Percentiles rank a stretch among this genome's conserved stretches.
Conservation (phyloP, 2,888 invertebrate genomes). For the Iphiclides podalirius region DNA sequence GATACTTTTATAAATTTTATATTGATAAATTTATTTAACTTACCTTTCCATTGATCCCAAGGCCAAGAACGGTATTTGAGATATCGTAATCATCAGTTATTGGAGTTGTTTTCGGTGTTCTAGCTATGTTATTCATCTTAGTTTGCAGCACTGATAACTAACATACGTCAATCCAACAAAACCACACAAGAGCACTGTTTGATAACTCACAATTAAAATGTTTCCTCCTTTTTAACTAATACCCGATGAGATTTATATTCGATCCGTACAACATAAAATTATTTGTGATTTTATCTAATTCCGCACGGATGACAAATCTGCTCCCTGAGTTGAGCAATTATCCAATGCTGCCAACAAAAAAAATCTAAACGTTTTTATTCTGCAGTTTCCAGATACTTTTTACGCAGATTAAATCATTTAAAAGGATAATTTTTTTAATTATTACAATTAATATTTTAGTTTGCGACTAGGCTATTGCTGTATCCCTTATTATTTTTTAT, state of each 20-base stretch:
- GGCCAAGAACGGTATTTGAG: constrained; percentile 94
- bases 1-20: constrained; percentile 13
- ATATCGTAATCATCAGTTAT: constrained; percentile 95
- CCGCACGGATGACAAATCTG: constrained; percentile 39
- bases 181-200: constrained; percentile 20
- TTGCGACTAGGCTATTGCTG: too few species aligned
- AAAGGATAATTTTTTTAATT: too few species aligned
- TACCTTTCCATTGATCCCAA: constrained; percentile 98
- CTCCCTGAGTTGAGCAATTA: constrained; percentile 29
- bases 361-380: constrained; percentile 22
- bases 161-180: constrained; percentile 16
- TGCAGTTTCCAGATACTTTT: not conserved
- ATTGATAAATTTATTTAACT: constrained; percentile 30
- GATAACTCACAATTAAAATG: constrained; percentile 1
- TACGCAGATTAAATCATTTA: not conserved
- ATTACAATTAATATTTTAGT: too few species aligned
- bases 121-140: constrained; percentile 64
- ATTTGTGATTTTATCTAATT: constrained; percentile 37
- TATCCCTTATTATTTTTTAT: too few species aligned
- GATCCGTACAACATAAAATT: constrained; percentile 26
- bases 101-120: constrained; percentile 86
- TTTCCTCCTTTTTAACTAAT: not conserved
- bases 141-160: constrained; percentile 31
- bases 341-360: constrained; percentile 26
- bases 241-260: not conserved